Base-by-base conservation (phyloP, 2,113 vertebrate genomes). In the Herpetotheres cachinnans region DNA sequence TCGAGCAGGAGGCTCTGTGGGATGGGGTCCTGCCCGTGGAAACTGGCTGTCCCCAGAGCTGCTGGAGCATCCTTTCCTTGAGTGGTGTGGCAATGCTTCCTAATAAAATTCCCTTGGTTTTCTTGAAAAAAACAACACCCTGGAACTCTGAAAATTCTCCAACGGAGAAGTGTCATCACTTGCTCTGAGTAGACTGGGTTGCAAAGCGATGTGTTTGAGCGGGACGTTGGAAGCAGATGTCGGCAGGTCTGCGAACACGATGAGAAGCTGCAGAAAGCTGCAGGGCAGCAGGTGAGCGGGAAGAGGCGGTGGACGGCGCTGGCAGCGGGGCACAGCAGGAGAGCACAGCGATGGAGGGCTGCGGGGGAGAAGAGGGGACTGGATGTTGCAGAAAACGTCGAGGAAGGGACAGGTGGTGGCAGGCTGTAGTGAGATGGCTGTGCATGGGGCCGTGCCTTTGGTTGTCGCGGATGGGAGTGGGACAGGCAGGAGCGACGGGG, bases 371-470 rank as follows among this genome's bases (percentile, higher is more conserved):
- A 56, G 19, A 16, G 4, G 26, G 3, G 2, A 5, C 20, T 76
- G 54, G 65, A 49, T 44, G 10, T 2, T 36, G 49, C 46, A 38
- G 5, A 47, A 19, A 10, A 25, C 0, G 0, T 8, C 11, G 11
- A 89, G 36, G 14, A 52, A 34, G 8, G n/a, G n/a, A 2, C 20
- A 24, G 21, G 11, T 2, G 1, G 56, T 0, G 3, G 16, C 30
- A 16, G 15, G n/a, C 21, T 29, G 18, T 15, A 44, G 13, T 0
- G 15, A 38, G 19, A 24, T 0, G 4, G 15, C 16, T 10, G 30
- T 8, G 13, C 0, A 0, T 4, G 6, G 13, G 52, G 56, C 69
- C 56, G 61, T 1, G 2, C 29, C 29, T 80, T 47, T 13, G 24
- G 29, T 46, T 73, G 17, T 40, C 2, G 0, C 3, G 7, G 66